These are phyloP conservation scores for Gymnoscelis rufifasciata DNA, from an alignment of 2,888 invertebrate genomes.

Conservation along the genomic window DNA sequence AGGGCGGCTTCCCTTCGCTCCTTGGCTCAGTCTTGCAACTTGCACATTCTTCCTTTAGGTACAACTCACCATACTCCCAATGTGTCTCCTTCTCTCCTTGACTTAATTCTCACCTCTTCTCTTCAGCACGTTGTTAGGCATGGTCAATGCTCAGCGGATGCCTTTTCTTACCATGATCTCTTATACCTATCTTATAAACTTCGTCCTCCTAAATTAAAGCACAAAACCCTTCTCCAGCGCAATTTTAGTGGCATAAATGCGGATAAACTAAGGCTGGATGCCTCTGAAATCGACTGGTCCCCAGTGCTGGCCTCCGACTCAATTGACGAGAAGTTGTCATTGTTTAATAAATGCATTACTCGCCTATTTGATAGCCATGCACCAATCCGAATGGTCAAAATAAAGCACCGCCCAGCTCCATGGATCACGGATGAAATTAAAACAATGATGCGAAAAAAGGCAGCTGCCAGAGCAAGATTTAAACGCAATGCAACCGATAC, in stretches of 20 bases:
- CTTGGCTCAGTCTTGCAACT: too few species aligned
- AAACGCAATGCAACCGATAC: neutral
- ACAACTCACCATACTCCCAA: too few species aligned
- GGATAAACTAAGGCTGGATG: neutral
- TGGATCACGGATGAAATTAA: too few species aligned
- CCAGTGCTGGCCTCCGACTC: neutral
- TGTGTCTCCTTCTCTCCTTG: too few species aligned
- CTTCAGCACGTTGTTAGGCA: too few species aligned
- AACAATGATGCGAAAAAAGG: neutral
- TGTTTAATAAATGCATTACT: neutral
- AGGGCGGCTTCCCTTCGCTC: too few species aligned
- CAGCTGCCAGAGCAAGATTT: neutral
- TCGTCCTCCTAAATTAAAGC: slow-evolving; percentile 1
- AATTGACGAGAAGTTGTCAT: neutral
- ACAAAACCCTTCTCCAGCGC: neutral
- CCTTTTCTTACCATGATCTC: slow-evolving; percentile 1
- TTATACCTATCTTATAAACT: neutral
- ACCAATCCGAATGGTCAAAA: neutral
- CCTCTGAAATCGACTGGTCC: too few species aligned
- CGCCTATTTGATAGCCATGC: neutral
- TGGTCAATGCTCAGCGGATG: neutral
- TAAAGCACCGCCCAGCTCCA: neutral
- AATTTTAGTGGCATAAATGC: neutral
- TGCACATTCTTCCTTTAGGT: too few species aligned
- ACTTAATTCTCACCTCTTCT: too few species aligned